These are phyloP conservation scores for Epsilonema sp. DNA, from an alignment of 2,888 invertebrate genomes.

Conservation along the genomic window DNA sequence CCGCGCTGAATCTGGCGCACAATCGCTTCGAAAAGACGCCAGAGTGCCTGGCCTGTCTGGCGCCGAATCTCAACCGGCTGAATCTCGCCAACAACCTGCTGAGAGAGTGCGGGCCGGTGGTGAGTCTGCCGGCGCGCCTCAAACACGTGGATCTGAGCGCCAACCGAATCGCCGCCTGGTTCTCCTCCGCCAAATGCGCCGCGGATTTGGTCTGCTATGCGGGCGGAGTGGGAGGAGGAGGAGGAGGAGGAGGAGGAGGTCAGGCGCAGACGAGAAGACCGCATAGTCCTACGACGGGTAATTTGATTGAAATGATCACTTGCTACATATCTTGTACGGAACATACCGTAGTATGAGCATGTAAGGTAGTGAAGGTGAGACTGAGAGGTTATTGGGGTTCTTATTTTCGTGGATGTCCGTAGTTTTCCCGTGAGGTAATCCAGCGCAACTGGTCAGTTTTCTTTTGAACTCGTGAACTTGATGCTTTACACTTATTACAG, in stretches of 20 bases:
- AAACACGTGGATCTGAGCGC: constrained; percentile 79
- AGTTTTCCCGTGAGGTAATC: too few species aligned
- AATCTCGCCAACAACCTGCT: constrained; percentile 67
- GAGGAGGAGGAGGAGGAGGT: background rate
- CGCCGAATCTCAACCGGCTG: constrained; percentile 59
- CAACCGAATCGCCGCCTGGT: constrained; percentile 75
- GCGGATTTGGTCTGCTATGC: constrained; percentile 1
- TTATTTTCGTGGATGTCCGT: too few species aligned
- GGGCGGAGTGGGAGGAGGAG: background rate
- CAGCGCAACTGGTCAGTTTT: too few species aligned
- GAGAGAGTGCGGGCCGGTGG: constrained; percentile 54
- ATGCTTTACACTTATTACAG: too few species aligned
- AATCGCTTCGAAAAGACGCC: constrained; percentile 75
- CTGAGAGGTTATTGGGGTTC: too few species aligned
- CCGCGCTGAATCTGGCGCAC: constrained; percentile 63
- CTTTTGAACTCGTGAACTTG: too few species aligned
- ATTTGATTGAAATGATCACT: background rate
- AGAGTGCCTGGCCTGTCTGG: constrained; percentile 65
- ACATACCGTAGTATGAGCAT: too few species aligned
- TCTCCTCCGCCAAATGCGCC: background rate
- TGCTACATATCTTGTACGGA: too few species aligned
- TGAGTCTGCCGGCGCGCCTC: constrained; percentile 64
- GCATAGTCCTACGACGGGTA: background rate
- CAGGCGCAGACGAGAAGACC: too few species aligned
- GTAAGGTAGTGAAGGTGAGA: too few species aligned